Base-by-base conservation (phyloP, 92 coral and sea anemone genomes). In the Paramuricea clavata region DNA sequence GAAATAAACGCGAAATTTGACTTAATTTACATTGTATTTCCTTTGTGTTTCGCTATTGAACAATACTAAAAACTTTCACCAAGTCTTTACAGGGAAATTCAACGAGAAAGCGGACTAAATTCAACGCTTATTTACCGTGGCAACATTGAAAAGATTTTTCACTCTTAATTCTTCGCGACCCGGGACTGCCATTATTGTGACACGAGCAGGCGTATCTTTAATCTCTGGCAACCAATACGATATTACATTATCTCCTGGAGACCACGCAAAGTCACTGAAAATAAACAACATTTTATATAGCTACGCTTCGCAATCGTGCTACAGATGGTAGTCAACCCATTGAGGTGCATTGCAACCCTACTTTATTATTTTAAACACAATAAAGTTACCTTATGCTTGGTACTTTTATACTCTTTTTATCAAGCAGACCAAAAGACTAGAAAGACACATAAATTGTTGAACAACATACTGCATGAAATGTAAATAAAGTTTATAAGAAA, bases 161-260 rank as follows among this genome's bases (percentile, higher is more conserved):
- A 97, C 99, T 41, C 99, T 72, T 34, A 95, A 86, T 90, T 97
- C 99, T 42, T 80, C 85, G 32, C 99, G 89, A 82, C 91, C 81
- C 17, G 99, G 99, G 49, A 97, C 94, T 78, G 93, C 89, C 99
- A 97, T 97, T n/a, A 97, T 90, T 0, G 96, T 93, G 0, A 97
- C 99, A 54, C 99, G 89, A 13, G 99, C 99, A 0, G 99, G 99
- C 0, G 99, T 90, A 84, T 94, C 97, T 78, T 94, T 97, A 74
- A 90, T 83, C 75, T 97, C 99, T n/a, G 99, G 99, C 33, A 95
- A 94, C 99, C 99, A 97, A 82, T 91, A 97, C 0, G 99, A 95
- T 80, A 97, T 90, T 67, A 91, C 83, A 69, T 97, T 86, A 49
- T 93, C 93, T 6, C 93, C 89, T 10, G 99, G 98, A 7, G 99